These are phyloP conservation scores for Elysia crispata DNA, from an alignment of 2,888 invertebrate species.

Conservation along the genomic window DNA sequence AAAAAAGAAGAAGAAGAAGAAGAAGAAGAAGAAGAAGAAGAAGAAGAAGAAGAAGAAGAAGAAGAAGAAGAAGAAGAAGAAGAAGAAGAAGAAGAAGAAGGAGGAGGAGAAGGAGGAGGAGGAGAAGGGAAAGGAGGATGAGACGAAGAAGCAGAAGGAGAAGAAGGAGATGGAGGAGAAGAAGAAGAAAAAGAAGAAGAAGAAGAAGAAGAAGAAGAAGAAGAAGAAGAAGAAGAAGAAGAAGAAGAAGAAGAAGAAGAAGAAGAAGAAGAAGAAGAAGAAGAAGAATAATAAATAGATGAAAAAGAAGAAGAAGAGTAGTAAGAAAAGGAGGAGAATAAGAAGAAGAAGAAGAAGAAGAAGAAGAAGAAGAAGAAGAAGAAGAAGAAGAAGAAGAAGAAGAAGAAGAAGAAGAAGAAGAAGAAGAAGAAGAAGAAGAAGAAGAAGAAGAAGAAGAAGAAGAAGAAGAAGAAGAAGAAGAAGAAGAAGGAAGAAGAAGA, in stretches of 20 bases:
- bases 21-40: not conserved
- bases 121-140: too few species aligned
- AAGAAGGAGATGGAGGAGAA: not conserved
- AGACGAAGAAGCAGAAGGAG: too few species aligned
- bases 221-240: not conserved
- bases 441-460: conserved; percentile 27
- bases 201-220: not conserved
- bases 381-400: not conserved
- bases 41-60: conserved; percentile 4
- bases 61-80: not conserved
- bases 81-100: not conserved
- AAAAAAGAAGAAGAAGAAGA: not conserved
- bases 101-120: conserved; percentile 15
- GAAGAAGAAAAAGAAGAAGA: not conserved
- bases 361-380: not conserved
- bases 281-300: too few species aligned
- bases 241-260: conserved; percentile 19
- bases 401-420: not conserved
- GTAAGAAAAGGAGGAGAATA: too few species aligned
- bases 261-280: conserved; percentile 19
- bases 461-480: conserved; percentile 32
- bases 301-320: too few species aligned
- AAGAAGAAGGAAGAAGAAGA: conserved; percentile 15
- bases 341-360: not conserved
- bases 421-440: conserved; percentile 23